Evolutionary conservation across 2,888 invertebrate species (phyloP).

Genomic region (Nephrocerus scutellatus): DNA sequence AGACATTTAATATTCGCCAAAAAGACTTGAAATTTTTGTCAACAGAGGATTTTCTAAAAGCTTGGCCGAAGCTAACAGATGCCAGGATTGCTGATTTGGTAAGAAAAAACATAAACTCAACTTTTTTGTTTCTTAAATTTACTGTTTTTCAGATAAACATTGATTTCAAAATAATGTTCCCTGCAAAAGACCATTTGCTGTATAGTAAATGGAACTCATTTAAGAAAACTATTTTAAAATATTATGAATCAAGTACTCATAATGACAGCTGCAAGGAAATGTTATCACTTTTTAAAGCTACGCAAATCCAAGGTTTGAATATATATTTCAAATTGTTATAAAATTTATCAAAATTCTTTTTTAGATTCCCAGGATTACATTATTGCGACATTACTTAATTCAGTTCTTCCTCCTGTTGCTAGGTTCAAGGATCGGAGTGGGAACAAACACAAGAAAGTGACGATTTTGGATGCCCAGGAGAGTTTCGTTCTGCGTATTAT

Average conservation of each 20-base stretch:
- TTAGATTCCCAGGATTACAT: conserved; percentile 3
- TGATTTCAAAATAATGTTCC: conserved; percentile 11
- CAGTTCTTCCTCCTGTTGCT: background rate
- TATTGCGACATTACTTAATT: background rate
- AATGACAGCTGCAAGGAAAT: background rate
- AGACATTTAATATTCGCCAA: conserved; percentile 8
- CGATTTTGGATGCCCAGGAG: conserved; percentile 5
- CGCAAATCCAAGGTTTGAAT: background rate
- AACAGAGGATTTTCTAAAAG: conserved; percentile 3
- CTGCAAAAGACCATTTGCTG: conserved; percentile 10
- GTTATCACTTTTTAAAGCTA: background rate
- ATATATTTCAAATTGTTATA: background rate
- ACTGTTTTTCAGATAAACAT: conserved; percentile 10
- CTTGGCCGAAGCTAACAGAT: conserved; percentile 4
- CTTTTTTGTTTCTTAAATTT: background rate
- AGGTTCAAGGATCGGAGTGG: conserved; percentile 4
- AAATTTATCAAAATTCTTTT: background rate
- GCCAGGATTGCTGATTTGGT: background rate
- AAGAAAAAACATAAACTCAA: background rate
- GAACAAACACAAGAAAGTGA: conserved; percentile 1
- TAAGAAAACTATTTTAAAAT: conserved; percentile 10
- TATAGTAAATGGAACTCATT: conserved; percentile 14
- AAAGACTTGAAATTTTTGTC: conserved; percentile 8
- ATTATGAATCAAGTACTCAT: background rate
- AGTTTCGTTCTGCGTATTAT: conserved; percentile 2